Conservation (phyloP, 2,113 vertebrate genomes). For the Aviceda subcristata region DNA sequence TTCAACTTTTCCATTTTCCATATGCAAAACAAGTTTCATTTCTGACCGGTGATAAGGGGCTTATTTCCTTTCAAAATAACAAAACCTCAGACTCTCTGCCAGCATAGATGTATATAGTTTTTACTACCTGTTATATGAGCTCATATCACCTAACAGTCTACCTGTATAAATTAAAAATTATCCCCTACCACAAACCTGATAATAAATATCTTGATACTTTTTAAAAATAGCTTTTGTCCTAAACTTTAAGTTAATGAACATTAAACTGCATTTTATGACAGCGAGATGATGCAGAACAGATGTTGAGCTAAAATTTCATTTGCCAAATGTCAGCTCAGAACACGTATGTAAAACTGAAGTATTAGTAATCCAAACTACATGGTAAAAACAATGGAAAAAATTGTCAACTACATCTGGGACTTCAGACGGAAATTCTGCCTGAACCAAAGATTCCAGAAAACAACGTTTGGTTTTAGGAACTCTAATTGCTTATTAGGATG, state of each 20-base stretch:
- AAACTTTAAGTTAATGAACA: not conserved
- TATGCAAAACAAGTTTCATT: not conserved
- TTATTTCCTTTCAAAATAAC: not conserved
- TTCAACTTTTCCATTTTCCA: not conserved
- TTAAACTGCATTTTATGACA: not conserved
- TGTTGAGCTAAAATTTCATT: conserved; percentile 7
- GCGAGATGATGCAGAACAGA: not conserved
- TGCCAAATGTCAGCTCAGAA: conserved; percentile 6
- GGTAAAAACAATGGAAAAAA: not conserved
- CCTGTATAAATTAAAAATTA: not conserved
- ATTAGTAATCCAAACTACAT: not conserved
- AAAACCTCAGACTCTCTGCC: not conserved
- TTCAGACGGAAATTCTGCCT: not conserved
- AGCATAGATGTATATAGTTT: not conserved
- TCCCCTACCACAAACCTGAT: not conserved
- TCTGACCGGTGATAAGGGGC: not conserved
- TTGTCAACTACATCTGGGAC: not conserved
- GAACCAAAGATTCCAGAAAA: not conserved
- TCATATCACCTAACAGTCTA: not conserved
- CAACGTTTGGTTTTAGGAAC: not conserved
- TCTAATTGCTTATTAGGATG: not conserved
- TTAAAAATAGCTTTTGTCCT: not conserved
- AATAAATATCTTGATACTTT: not conserved
- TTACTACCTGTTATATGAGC: not conserved
- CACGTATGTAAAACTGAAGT: not conserved